Conservation (phyloP, 2,888 invertebrate species). For the Lithophane semibrunnea region DNA sequence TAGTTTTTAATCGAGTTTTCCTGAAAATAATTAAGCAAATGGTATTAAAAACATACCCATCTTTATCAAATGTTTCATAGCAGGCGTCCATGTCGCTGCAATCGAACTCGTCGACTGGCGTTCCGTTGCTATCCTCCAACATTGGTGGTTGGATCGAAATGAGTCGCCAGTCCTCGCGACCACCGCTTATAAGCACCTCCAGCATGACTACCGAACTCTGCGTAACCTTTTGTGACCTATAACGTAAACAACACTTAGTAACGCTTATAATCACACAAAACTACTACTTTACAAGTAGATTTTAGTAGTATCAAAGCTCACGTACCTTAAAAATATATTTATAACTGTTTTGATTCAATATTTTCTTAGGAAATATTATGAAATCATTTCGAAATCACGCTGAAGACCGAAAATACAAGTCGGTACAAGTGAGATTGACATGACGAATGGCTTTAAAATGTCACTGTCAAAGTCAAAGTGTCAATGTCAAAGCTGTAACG, state of each 20-base stretch:
- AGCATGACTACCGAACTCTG: constrained; percentile 81
- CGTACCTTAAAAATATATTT: constrained; percentile 29
- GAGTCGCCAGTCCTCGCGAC: constrained; percentile 78
- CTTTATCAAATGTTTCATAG: constrained; percentile 97
- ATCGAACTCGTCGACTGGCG: constrained; percentile 88
- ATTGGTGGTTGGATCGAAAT: constrained; percentile 87
- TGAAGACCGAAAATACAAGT: constrained; percentile 24
- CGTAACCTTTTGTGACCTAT: constrained; percentile 73
- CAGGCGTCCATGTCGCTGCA: constrained; percentile 96
- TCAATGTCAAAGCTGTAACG: constrained; percentile 4
- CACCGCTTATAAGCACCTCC: constrained; percentile 82
- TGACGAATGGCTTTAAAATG: constrained; percentile 21
- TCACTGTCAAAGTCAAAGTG: constrained; percentile 35
- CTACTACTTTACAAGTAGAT: not conserved
- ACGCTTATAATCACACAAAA: constrained; percentile 47
- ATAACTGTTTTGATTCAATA: constrained; percentile 10
- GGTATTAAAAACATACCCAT: constrained; percentile 92
- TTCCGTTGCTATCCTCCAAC: constrained; percentile 85
- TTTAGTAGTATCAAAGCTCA: not conserved
- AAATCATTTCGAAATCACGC: constrained; percentile 52
- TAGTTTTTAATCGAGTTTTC: constrained; percentile 17
- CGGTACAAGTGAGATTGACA: constrained; percentile 33
- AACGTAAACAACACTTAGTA: constrained; percentile 67
- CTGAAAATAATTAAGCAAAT: constrained; percentile 40
- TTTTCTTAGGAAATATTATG: constrained; percentile 51